These are phyloP conservation scores for Bufo bufo DNA, from an alignment of 2,113 vertebrate genomes.

Conservation along the genomic window DNA sequence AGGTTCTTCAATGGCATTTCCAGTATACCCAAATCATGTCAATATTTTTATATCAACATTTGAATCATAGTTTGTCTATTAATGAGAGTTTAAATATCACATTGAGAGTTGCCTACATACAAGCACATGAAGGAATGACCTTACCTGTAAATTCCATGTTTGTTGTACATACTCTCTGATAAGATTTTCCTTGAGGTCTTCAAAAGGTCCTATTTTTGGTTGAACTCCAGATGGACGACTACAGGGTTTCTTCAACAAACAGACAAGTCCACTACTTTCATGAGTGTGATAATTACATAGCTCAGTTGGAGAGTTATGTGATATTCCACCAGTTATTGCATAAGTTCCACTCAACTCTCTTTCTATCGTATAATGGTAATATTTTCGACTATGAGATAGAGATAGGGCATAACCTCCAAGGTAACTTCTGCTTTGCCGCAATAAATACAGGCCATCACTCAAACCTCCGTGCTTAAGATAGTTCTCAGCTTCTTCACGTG, in stretches of 20 bases:
- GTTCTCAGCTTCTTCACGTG: slow-evolving; percentile 90
- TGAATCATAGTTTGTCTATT: too few relatives aligned
- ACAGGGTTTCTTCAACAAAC: slow-evolving; percentile 84
- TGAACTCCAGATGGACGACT: slow-evolving; percentile 83
- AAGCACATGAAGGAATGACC: too few relatives aligned
- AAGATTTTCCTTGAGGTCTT: slow-evolving; percentile 92
- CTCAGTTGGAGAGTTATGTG: slow-evolving; percentile 80
- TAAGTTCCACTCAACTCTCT: slow-evolving; percentile 83
- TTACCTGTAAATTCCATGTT: slow-evolving; percentile 92
- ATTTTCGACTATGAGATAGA: slow-evolving; percentile 74
- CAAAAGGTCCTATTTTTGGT: slow-evolving; percentile 92
- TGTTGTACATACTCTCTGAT: slow-evolving; percentile 91
- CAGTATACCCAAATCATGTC: too few relatives aligned
- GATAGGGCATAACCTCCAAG: slow-evolving; percentile 92
- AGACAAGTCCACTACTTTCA: slow-evolving; percentile 87
- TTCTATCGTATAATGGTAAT: slow-evolving; percentile 95
- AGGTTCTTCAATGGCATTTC: too few relatives aligned
- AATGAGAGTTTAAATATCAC: too few relatives aligned
- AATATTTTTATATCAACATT: too few relatives aligned
- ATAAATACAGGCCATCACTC: slow-evolving; percentile 81
- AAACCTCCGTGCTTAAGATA: slow-evolving; percentile 81
- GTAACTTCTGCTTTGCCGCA: slow-evolving; percentile 93
- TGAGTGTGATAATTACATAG: slow-evolving; percentile 89
- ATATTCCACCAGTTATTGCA: slow-evolving; percentile 88
- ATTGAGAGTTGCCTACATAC: too few relatives aligned